Evolutionary conservation across 37 sponge, comb jelly and placozoan species (phyloP).

Genomic region (Spongilla lacustris): DNA sequence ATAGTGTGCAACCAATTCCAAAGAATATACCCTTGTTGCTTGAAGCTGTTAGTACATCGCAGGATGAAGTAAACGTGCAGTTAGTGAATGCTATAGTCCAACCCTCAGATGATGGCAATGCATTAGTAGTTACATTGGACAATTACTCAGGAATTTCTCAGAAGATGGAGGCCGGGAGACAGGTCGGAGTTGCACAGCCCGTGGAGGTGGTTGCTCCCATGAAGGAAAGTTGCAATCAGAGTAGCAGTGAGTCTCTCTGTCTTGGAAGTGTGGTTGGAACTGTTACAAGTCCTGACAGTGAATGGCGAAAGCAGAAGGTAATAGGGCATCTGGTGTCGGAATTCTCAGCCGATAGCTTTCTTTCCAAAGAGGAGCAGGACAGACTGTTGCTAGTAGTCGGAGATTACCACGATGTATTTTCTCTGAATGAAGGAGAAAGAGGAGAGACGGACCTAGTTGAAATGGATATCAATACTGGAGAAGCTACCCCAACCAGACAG

Average conservation of each 20-base stretch:
- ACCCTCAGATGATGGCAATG: too few species aligned
- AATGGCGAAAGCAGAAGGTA: not conserved
- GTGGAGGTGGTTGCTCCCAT: too few species aligned
- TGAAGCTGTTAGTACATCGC: not conserved
- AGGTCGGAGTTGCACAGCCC: too few species aligned
- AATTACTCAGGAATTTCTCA: too few species aligned
- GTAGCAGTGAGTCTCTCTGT: too few species aligned
- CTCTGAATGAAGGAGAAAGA: conserved; percentile 28
- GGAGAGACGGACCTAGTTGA: conserved; percentile 53
- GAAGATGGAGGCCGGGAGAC: too few species aligned
- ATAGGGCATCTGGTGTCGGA: not conserved
- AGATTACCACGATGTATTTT: conserved; percentile 35
- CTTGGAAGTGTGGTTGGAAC: too few species aligned
- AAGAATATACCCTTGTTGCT: not conserved
- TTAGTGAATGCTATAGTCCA: too few species aligned
- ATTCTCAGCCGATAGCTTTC: not conserved
- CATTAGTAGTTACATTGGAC: too few species aligned
- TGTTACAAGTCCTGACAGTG: not conserved
- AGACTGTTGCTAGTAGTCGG: not conserved
- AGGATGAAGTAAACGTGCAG: too few species aligned
- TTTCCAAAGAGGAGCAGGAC: not conserved
- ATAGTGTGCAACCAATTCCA: not conserved
- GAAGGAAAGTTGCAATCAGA: too few species aligned
- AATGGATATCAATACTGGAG: conserved; percentile 57
- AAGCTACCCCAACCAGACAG: conserved; percentile 20